phyloP scores from a whole-genome alignment of 2,113 vertebrate genomes.

The Tragulus kanchil region DNA sequence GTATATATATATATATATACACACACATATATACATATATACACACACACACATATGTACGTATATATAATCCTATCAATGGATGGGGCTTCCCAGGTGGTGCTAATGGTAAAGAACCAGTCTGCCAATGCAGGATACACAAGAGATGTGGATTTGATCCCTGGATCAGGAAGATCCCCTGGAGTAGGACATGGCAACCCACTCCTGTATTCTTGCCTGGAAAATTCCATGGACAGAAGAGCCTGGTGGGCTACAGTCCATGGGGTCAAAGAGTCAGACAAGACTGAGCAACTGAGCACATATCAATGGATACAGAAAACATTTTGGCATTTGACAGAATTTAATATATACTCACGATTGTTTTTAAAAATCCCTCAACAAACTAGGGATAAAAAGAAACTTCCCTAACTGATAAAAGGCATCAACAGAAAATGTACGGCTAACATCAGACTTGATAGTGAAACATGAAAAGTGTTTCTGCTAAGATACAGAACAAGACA shows the following conservation, averaged over 20 bases:
- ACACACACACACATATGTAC: not conserved
- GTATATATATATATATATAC: not conserved
- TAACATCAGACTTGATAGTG: not conserved
- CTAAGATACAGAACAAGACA: not conserved
- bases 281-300: not conserved
- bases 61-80: not conserved
- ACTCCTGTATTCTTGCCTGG: not conserved
- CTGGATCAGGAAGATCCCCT: not conserved
- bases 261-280: not conserved
- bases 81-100: not conserved
- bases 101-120: not conserved
- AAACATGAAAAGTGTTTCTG: not conserved
- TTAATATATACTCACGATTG: not conserved
- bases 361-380: not conserved
- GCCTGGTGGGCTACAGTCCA: not conserved
- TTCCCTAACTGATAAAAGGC: not conserved
- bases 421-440: not conserved
- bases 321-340: slow-evolving; percentile 40
- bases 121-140: not conserved
- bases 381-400: not conserved
- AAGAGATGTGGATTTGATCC: not conserved
- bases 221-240: not conserved
- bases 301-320: not conserved
- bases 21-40: fast-evolving
- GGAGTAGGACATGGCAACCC: not conserved